Conservation (phyloP, 92 coral and sea anemone species). For the Epizoanthus ramosus region DNA sequence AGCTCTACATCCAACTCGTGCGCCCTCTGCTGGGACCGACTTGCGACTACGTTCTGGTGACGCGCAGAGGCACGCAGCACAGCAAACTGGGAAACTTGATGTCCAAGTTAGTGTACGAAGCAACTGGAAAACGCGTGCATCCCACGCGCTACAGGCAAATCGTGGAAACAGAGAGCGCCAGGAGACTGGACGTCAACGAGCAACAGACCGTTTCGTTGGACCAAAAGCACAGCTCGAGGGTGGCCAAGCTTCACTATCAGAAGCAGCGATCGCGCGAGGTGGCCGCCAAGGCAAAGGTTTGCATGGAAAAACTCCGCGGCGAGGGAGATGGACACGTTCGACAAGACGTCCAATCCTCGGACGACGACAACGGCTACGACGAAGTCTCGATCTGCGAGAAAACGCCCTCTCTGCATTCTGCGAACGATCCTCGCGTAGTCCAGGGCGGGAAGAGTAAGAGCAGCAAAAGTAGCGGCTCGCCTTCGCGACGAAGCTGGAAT, state of each 20-base stretch:
- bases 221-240: conserved; percentile 61
- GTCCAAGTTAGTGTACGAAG: conserved; percentile 56
- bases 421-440: no score
- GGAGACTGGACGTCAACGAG: conserved; percentile 27
- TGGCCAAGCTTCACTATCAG: conserved; percentile 66
- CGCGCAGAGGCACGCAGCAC: conserved; percentile 55
- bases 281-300: conserved; percentile 51
- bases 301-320: conserved; percentile 44
- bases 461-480: no score
- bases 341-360: neutral
- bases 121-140: conserved; percentile 59
- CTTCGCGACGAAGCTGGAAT: no score
- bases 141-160: conserved; percentile 61
- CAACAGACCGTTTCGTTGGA: conserved; percentile 55
- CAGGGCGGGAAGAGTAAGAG: no score
- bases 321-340: conserved; percentile 25
- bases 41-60: conserved; percentile 59
- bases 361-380: no score
- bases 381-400: no score
- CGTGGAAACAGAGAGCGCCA: conserved; percentile 56
- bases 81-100: conserved; percentile 43
- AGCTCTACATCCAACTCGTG: conserved; percentile 23
- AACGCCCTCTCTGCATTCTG: no score
- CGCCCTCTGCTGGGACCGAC: conserved; percentile 54
- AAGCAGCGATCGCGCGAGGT: conserved; percentile 63